A percentile compares a stretch with the other conserved stretches of the same genome.
phyloP scores from a whole-genome alignment of 2,888 invertebrate species.

The Taphrorychus bicolor region DNA sequence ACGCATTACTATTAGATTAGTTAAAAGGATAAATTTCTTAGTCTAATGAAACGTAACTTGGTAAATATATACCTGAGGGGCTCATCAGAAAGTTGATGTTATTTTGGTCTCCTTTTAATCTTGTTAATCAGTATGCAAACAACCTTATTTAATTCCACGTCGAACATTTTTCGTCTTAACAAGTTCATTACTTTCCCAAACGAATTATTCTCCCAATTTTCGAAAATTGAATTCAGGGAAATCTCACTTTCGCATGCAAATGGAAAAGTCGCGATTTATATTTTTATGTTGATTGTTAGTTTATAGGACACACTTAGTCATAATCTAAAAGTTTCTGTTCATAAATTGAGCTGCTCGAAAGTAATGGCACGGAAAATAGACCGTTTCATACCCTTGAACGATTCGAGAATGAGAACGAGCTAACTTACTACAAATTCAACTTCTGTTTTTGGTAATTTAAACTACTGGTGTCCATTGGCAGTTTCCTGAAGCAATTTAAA shows the following conservation, averaged over 20 bases:
- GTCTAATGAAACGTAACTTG: too few relatives aligned
- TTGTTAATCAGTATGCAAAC: slow-evolving; percentile 2
- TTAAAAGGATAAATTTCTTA: too few relatives aligned
- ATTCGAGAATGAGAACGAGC: slow-evolving; percentile 2
- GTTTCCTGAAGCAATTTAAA: slow-evolving; percentile 1
- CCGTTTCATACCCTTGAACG: slow-evolving; percentile 1
- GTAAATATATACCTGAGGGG: not conserved
- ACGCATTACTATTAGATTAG: too few relatives aligned
- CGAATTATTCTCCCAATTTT: not conserved
- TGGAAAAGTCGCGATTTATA: not conserved
- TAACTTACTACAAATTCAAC: not conserved
- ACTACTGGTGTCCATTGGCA: slow-evolving; percentile 2
- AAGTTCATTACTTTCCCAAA: not conserved
- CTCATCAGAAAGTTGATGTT: not conserved
- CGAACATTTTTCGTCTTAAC: not conserved
- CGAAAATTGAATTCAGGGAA: not conserved
- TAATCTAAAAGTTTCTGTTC: not conserved
- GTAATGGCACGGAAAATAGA: slow-evolving; percentile 7
- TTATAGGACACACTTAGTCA: slow-evolving; percentile 12
- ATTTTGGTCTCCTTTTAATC: not conserved
- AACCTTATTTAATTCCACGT: not conserved
- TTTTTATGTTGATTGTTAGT: not conserved
- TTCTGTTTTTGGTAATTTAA: slow-evolving; percentile 7
- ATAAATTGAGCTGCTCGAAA: not conserved
- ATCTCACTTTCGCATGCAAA: slow-evolving; percentile 1